These are phyloP conservation scores for Beris morrisii DNA, from an alignment of 2,888 invertebrate genomes.

Conservation along the genomic window DNA sequence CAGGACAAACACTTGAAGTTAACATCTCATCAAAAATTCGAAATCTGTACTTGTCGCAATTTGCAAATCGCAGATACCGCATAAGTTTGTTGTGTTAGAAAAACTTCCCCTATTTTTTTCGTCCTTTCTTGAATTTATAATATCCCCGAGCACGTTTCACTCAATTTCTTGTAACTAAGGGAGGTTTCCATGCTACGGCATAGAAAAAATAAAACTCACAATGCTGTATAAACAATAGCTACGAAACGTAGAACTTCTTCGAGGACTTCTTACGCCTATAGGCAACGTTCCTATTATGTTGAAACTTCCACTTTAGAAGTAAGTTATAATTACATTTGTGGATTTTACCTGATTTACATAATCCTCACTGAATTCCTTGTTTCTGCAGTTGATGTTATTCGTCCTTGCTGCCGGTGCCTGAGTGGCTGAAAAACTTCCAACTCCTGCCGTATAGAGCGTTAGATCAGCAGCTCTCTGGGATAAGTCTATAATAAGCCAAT, in stretches of 20 bases:
- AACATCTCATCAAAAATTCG: constrained; percentile 26
- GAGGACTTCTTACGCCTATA: background rate
- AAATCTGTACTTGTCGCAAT: constrained; percentile 24
- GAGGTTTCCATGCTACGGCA: background rate
- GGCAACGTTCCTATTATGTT: background rate
- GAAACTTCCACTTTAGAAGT: constrained; percentile 5
- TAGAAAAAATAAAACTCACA: background rate
- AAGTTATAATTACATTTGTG: constrained; percentile 36
- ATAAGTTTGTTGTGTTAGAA: too few species aligned
- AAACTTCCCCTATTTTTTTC: constrained; percentile 6
- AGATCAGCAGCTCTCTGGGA: too few species aligned
- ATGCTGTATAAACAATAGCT: background rate
- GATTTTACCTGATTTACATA: constrained; percentile 40
- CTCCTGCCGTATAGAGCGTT: too few species aligned
- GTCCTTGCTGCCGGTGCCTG: background rate
- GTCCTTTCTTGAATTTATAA: constrained; percentile 14
- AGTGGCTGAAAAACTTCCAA: background rate
- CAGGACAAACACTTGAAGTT: constrained; percentile 7
- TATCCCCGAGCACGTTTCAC: background rate
- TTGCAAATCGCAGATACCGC: constrained; percentile 11
- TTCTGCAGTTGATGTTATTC: constrained; percentile 6
- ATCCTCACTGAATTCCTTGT: constrained; percentile 32
- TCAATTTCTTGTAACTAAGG: background rate
- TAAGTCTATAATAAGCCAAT: too few species aligned
- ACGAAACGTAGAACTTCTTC: background rate